These are phyloP conservation scores for Platalea minor DNA, from an alignment of 2,797 vertebrate species.

Conservation along the genomic window DNA sequence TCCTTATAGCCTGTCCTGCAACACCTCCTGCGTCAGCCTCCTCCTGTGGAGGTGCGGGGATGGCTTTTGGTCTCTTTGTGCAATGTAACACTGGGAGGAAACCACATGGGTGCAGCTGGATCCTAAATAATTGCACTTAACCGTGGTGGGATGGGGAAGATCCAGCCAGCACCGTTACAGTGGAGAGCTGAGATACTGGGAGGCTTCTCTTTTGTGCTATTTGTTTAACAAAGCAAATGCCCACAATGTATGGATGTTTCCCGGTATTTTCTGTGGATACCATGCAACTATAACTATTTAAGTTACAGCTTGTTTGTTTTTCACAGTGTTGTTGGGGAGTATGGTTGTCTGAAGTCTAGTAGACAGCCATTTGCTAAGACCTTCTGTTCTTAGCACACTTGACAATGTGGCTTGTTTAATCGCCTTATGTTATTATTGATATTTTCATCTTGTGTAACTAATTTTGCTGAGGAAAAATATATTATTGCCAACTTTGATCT, in stretches of 20 bases:
- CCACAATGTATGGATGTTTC: fast-evolving
- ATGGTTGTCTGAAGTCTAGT: background rate
- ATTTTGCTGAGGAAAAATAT: background rate
- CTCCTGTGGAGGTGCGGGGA: background rate
- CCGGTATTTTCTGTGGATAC: background rate
- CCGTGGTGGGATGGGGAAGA: fast-evolving
- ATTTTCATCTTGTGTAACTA: conserved; percentile 16
- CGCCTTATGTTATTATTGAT: conserved; percentile 43
- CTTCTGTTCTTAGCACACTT: conserved; percentile 20
- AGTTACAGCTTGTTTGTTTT: background rate
- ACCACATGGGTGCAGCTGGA: background rate
- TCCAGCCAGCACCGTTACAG: fast-evolving
- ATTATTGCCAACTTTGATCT: conserved; percentile 8
- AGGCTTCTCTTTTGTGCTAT: background rate
- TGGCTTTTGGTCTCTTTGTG: background rate
- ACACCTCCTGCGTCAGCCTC: background rate
- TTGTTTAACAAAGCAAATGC: fast-evolving
- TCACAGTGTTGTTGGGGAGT: background rate
- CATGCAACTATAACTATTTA: background rate
- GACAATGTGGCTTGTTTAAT: background rate
- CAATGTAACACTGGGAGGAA: background rate
- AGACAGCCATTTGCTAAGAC: conserved; percentile 1
- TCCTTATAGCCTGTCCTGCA: background rate
- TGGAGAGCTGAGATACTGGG: background rate
- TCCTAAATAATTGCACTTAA: background rate